Conservation (phyloP, 1,140 invertebrate species). For the Drosophila takahashii region DNA sequence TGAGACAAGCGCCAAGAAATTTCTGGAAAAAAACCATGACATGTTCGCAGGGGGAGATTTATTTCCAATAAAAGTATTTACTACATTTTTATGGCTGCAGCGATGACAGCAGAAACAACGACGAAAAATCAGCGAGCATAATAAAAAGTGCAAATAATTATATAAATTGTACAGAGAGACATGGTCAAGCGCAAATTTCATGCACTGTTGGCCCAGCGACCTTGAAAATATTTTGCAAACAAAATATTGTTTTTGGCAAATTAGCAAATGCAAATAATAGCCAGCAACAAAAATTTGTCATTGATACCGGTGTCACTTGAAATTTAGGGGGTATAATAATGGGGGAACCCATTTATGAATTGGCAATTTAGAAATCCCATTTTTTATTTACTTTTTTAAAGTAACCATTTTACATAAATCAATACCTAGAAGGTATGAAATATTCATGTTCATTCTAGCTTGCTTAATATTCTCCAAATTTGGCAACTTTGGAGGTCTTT, state of each 20-base stretch:
- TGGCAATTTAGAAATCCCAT: slow-evolving; percentile 9
- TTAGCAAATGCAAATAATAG: slow-evolving; percentile 54
- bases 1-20: slow-evolving; percentile 52
- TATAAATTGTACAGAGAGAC: slow-evolving; percentile 52
- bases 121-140: slow-evolving; percentile 32
- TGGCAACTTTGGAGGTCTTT: slow-evolving; percentile 1
- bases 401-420: slow-evolving; percentile 16
- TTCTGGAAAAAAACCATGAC: slow-evolving; percentile 29
- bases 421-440: slow-evolving; percentile 14
- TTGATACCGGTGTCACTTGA: slow-evolving; percentile 30
- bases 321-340: slow-evolving; percentile 31
- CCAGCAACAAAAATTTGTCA: slow-evolving; percentile 29
- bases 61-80: slow-evolving; percentile 63
- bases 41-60: slow-evolving; percentile 35
- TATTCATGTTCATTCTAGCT: slow-evolving; percentile 1
- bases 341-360: slow-evolving; percentile 13
- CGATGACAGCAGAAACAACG: slow-evolving; percentile 51
- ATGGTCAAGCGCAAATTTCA: slow-evolving; percentile 74
- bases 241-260: slow-evolving; percentile 70
- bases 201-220: slow-evolving; percentile 56
- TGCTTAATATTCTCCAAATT: slow-evolving; percentile 29
- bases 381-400: not conserved
- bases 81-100: slow-evolving; percentile 56
- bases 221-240: slow-evolving; percentile 57
- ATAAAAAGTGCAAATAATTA: slow-evolving; percentile 47